A percentile compares a stretch with the other conserved stretches of the same genome.
Conservation (phyloP, 2,888 invertebrate species). For the Tholera decimalis region DNA sequence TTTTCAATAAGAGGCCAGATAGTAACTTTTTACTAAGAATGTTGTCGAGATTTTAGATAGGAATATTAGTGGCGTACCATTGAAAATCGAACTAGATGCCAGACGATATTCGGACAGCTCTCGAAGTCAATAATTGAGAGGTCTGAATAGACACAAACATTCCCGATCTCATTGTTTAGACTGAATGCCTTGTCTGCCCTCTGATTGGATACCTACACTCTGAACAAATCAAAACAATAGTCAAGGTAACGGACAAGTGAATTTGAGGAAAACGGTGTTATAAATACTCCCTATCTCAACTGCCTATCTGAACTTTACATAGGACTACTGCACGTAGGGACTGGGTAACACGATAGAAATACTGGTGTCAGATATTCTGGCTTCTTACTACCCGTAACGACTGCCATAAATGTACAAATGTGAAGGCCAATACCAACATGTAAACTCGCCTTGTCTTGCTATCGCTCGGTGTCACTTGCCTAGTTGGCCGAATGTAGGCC, state of each 20-base stretch:
- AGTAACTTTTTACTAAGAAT: constrained; percentile 2
- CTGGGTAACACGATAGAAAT: too few relatives aligned
- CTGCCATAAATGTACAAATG: too few relatives aligned
- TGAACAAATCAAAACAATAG: constrained; percentile 10
- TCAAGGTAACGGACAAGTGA: neutral
- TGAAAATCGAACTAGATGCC: constrained; percentile 11
- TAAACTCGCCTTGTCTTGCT: too few relatives aligned
- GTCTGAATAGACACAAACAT: constrained; percentile 36
- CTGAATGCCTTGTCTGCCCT: constrained; percentile 10
- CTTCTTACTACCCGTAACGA: too few relatives aligned
- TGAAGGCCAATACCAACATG: too few relatives aligned
- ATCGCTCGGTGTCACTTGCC: too few relatives aligned
- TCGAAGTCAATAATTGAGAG: constrained; percentile 24
- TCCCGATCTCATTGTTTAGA: constrained; percentile 31
- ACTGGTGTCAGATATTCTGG: too few relatives aligned
- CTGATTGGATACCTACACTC: constrained; percentile 6
- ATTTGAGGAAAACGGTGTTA: neutral
- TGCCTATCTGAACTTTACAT: too few relatives aligned
- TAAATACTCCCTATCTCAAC: constrained; percentile 3
- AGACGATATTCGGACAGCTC: constrained; percentile 13
- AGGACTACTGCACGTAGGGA: too few relatives aligned
- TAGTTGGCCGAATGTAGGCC: too few relatives aligned
- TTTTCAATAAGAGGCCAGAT: neutral
- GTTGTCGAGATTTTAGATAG: neutral
- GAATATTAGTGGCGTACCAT: constrained; percentile 22